A percentile compares a stretch with the other conserved stretches of the same genome.
Conservation (phyloP, 2,797 vertebrate genomes). For the Liparis tanakae region DNA sequence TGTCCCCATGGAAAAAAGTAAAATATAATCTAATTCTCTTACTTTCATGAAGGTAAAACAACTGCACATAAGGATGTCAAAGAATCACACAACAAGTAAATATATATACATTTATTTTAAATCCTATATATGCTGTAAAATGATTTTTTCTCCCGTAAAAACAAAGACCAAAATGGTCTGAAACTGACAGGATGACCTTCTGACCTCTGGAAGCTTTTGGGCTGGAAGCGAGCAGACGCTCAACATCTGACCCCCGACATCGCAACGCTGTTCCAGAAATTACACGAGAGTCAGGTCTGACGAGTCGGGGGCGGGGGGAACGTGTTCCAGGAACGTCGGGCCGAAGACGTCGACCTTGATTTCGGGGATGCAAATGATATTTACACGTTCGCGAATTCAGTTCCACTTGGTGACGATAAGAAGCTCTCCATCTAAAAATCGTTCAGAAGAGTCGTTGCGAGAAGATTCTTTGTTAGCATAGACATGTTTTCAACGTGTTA, state of each 20-base stretch:
- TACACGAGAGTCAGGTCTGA: conserved; percentile 45
- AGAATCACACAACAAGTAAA: not conserved
- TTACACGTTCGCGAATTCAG: too few species aligned
- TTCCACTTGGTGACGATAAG: not conserved
- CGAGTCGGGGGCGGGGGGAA: conserved; percentile 44
- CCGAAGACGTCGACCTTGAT: conserved; percentile 9
- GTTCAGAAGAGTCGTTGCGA: not conserved
- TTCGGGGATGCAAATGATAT: not conserved
- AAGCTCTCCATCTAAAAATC: not conserved
- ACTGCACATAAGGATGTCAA: not conserved
- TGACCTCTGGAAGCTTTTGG: conserved; percentile 23
- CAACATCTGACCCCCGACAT: conserved; percentile 5
- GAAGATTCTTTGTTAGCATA: too few species aligned
- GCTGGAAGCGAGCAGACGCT: not conserved
- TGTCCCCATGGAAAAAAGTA: too few species aligned
- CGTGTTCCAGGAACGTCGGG: conserved; percentile 15
- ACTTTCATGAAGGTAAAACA: not conserved
- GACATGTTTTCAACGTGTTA: too few species aligned
- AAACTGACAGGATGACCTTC: conserved; percentile 31
- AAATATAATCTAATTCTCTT: not conserved
- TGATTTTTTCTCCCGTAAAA: conserved; percentile 6
- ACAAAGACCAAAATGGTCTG: conserved; percentile 24
- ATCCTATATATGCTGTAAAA: not conserved
- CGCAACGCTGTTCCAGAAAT: conserved; percentile 19
- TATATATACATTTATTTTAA: not conserved